Base-by-base conservation (phyloP, 2,888 invertebrate genomes). In the Ischnus inquisitorius region DNA sequence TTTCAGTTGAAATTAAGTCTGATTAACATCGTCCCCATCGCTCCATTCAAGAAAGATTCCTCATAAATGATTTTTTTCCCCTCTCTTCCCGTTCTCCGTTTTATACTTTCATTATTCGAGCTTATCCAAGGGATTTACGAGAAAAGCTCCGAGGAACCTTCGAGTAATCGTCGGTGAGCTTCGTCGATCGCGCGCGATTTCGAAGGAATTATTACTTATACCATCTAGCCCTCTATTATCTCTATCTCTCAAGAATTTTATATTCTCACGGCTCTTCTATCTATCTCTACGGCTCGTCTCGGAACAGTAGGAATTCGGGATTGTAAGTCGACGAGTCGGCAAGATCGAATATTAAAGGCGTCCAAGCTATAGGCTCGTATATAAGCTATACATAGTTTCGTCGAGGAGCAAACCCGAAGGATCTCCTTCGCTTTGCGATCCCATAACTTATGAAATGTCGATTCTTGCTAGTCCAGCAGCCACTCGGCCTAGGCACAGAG, bases 391-490 rank as follows among this genome's bases (percentile, higher is more conserved):
- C 39, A 62, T 51, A 10, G 46, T 60, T 46, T 46, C 62, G 25
- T 28, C 12, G 16, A 12, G 12, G 46, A 46, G 16, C 39, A 16
- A 60, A 46, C 19, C 60, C 46, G 16, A 16, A n/a, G 54, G 72
- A 22, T 60, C 25, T 28, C 5, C 60, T 60, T 14, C 60, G 69
- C 14, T 64, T 34, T 57, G 43, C 67, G 57, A 76, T 76, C 74
- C 79, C 82, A 79, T 79, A 82, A 84, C 79, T 84, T 82, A 83
- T 83, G 69, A 83, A 85, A 82, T 72, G 85, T 82, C 83, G 85
- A 85, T 83, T 83, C 60, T 77, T 85, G 60, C 39, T 48, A 65
- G 82, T 84, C 79, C 79, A 43, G 75, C 46, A 71, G 67, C 34
- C 72, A 43, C 60, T 51, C 78, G 69, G 74, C 54, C 54, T 69